phyloP scores from a whole-genome alignment of 1,140 invertebrate species.

The Belonocnema kinseyi region DNA sequence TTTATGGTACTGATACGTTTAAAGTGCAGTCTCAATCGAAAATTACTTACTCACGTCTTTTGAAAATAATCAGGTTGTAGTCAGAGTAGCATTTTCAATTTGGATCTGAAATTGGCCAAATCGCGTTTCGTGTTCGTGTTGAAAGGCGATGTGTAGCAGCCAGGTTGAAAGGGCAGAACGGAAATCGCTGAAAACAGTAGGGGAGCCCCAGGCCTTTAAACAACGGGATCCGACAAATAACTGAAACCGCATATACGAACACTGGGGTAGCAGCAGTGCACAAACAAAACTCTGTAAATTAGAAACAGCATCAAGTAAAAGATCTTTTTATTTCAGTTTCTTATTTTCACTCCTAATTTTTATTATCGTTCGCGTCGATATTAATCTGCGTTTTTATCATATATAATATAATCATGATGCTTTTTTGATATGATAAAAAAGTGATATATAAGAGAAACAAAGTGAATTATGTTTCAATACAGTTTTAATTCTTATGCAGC shows the following conservation, averaged over 20 bases:
- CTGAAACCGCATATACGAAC: background rate
- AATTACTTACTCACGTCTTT: background rate
- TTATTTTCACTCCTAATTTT: too few relatives aligned
- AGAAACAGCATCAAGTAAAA: background rate
- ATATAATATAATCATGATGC: too few relatives aligned
- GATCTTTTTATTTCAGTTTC: background rate
- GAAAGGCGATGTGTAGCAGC: background rate
- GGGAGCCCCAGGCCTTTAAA: conserved; percentile 12
- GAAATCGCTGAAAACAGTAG: conserved; percentile 33
- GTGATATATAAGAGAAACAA: too few relatives aligned
- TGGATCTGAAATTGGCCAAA: conserved; percentile 36
- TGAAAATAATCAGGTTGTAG: background rate
- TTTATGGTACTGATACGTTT: too few relatives aligned
- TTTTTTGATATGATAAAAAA: too few relatives aligned
- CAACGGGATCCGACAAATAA: conserved; percentile 22
- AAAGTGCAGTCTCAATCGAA: background rate
- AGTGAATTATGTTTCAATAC: too few relatives aligned
- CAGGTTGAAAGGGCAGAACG: conserved; percentile 16
- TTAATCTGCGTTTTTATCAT: too few relatives aligned
- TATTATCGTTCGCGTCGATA: too few relatives aligned
- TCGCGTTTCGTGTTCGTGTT: conserved; percentile 19
- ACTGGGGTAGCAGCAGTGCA: background rate
- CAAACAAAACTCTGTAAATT: conserved; percentile 6
- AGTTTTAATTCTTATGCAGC: too few relatives aligned
- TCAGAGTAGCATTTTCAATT: conserved; percentile 33